Conservation (phyloP, 2,797 vertebrate genomes). For the Aythya fuligula region DNA sequence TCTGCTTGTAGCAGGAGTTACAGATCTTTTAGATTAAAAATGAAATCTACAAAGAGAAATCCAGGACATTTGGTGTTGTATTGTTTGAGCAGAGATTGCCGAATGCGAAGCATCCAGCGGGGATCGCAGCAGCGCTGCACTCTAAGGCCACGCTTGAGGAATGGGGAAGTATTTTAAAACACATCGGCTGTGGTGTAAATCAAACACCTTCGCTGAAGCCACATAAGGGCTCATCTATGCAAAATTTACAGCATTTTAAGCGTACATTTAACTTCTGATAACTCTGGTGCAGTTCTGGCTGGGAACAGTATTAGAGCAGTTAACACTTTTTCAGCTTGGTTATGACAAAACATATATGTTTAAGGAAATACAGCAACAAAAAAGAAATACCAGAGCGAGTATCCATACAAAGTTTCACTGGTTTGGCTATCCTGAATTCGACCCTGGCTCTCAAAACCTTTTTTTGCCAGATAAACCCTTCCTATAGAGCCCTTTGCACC, state of each 20-base stretch:
- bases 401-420: neutral
- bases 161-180: neutral
- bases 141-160: neutral
- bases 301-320: neutral
- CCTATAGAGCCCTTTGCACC: neutral
- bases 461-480: neutral
- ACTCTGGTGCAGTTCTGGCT: neutral
- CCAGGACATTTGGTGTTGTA: neutral
- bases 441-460: neutral
- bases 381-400: neutral
- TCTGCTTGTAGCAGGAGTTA: neutral
- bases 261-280: neutral
- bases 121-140: neutral
- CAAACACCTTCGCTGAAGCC: neutral
- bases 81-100: neutral
- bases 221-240: neutral
- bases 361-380: neutral
- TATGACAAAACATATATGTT: neutral
- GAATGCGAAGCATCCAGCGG: neutral
- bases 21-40: neutral
- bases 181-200: neutral
- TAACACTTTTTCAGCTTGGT: neutral
- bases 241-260: neutral
- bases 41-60: neutral
- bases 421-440: neutral